Conservation (phyloP, 2,888 invertebrate genomes). For the Anthrax anthrax region DNA sequence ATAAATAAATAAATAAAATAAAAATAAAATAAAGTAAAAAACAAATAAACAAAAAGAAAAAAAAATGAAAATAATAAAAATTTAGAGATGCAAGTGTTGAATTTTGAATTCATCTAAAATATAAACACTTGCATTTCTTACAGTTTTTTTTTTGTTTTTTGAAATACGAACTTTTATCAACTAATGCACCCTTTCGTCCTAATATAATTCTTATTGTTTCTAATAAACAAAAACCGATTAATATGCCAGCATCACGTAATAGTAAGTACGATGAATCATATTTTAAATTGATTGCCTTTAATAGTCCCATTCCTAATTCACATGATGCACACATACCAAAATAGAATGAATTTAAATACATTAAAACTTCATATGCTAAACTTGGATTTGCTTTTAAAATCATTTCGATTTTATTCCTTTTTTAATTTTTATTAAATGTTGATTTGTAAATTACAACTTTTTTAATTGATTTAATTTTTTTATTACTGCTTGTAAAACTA, state of each 20-base stretch:
- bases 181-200: constrained; percentile 59
- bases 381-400: constrained; percentile 43
- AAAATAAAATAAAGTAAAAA: no score
- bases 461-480: no score
- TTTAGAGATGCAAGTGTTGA: background rate
- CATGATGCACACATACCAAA: constrained; percentile 73
- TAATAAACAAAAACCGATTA: constrained; percentile 59
- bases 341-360: constrained; percentile 75
- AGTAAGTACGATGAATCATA: constrained; percentile 55
- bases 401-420: background rate
- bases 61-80: no score
- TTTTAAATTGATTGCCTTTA: constrained; percentile 65
- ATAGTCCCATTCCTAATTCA: constrained; percentile 62
- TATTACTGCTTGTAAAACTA: no score
- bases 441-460: no score
- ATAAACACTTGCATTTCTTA: no score
- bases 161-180: constrained; percentile 27
- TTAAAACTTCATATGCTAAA: constrained; percentile 66
- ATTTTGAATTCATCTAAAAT: no score
- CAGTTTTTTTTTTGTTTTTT: no score
- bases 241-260: constrained; percentile 61
- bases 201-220: constrained; percentile 72
- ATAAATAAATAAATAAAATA: background rate
- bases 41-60: no score
- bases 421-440: no score